Conservation (phyloP, 1,140 invertebrate genomes). For the Adelges cooleyi region DNA sequence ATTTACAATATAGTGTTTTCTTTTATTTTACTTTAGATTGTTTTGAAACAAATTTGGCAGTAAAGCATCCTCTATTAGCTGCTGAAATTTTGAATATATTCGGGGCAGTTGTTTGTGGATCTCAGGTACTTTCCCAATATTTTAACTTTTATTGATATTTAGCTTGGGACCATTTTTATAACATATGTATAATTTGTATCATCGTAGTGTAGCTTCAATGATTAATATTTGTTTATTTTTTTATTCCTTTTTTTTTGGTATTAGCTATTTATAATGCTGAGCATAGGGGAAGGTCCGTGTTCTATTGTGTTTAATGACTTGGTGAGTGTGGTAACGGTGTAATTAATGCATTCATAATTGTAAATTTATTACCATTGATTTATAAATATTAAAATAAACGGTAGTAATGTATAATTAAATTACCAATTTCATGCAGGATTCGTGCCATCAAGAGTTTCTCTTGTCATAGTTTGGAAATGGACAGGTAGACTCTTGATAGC, state of each 20-base stretch:
- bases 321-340: slow-evolving; percentile 25
- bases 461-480: too few relatives aligned
- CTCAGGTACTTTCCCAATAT: slow-evolving; percentile 45
- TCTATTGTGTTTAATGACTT: slow-evolving; percentile 8
- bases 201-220: neutral
- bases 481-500: too few relatives aligned
- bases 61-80: slow-evolving; percentile 38
- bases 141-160: neutral
- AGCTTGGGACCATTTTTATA: neutral
- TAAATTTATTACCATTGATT: too few relatives aligned
- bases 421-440: too few relatives aligned
- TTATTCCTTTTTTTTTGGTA: slow-evolving; percentile 12
- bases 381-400: too few relatives aligned
- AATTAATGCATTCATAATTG: neutral
- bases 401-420: too few relatives aligned
- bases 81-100: slow-evolving; percentile 44
- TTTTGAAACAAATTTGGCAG: slow-evolving; percentile 43
- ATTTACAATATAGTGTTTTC: too few relatives aligned
- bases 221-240: neutral
- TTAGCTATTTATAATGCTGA: slow-evolving; percentile 1
- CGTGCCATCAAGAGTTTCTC: too few relatives aligned
- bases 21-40: slow-evolving; percentile 43
- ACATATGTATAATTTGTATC: neutral
- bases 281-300: neutral
- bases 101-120: slow-evolving; percentile 49